Evolutionary conservation across 2,113 vertebrate genomes (phyloP).

Genomic region (Piliocolobus tephrosceles): DNA sequence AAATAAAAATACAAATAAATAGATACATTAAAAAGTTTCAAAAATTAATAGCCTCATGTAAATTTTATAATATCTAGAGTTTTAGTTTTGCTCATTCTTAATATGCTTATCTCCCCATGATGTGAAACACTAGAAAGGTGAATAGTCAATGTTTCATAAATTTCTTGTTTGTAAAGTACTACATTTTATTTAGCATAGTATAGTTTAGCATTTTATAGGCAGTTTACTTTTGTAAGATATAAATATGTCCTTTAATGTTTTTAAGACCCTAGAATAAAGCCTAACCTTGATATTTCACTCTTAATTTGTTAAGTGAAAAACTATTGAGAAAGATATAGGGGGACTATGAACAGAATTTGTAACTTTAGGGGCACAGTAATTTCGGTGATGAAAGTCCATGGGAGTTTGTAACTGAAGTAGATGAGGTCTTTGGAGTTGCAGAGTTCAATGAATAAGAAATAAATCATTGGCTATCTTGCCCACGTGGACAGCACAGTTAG

Average conservation of each 20-base stretch:
- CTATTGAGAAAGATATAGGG: background rate
- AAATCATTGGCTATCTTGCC: background rate
- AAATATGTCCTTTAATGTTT: background rate
- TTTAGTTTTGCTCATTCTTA: background rate
- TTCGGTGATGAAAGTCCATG: background rate
- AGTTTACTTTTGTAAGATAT: background rate
- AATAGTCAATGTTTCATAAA: background rate
- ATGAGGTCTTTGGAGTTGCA: background rate
- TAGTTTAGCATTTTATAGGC: too few species aligned
- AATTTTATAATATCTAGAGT: background rate
- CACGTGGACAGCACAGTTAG: accelerated
- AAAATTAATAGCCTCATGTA: background rate
- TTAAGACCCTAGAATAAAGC: background rate
- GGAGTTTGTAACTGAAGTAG: background rate
- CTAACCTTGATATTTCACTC: background rate
- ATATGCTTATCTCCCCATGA: background rate
- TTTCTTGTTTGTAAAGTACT: background rate
- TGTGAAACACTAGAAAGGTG: background rate
- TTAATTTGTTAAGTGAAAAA: background rate
- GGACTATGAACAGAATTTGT: background rate
- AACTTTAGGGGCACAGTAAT: background rate
- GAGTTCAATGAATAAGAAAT: background rate
- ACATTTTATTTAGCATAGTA: background rate
- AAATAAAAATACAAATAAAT: too few species aligned
- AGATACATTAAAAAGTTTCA: too few species aligned